phyloP scores from a whole-genome alignment of 2,888 invertebrate species.

The Pristionchus japonicus region DNA sequence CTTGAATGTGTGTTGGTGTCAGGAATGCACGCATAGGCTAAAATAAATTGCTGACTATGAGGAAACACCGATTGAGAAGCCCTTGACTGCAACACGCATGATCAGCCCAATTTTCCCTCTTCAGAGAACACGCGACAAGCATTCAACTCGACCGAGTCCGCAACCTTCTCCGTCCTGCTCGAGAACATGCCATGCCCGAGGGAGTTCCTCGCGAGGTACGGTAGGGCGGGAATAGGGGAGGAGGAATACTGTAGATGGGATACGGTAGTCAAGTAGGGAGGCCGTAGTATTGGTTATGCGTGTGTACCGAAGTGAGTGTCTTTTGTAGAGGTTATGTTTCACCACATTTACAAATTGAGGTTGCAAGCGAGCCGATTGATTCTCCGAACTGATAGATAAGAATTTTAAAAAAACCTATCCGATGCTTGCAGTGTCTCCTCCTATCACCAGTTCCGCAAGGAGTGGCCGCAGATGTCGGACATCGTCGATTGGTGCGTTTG shows the following conservation, averaged over 20 bases:
- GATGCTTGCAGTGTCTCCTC: neutral
- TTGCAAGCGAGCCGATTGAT: neutral
- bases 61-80: too few species aligned
- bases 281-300: too few species aligned
- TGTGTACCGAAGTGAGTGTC: too few species aligned
- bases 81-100: too few species aligned
- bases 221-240: neutral
- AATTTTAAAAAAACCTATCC: too few species aligned
- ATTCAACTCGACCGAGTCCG: neutral
- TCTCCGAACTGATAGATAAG: too few species aligned
- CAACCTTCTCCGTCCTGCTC: neutral
- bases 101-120: too few species aligned
- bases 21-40: too few species aligned
- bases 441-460: slow-evolving; percentile 24
- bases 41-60: too few species aligned
- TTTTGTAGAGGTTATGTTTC: too few species aligned
- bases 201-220: neutral
- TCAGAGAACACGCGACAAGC: neutral
- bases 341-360: neutral
- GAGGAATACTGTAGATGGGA: neutral
- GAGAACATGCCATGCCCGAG: slow-evolving; percentile 10
- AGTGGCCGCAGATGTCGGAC: neutral
- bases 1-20: too few species aligned
- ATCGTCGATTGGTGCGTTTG: slow-evolving; percentile 24
- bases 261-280: neutral